phyloP scores from a whole-genome alignment of 2,797 vertebrate species.

The Tympanoctomys barrerae region DNA sequence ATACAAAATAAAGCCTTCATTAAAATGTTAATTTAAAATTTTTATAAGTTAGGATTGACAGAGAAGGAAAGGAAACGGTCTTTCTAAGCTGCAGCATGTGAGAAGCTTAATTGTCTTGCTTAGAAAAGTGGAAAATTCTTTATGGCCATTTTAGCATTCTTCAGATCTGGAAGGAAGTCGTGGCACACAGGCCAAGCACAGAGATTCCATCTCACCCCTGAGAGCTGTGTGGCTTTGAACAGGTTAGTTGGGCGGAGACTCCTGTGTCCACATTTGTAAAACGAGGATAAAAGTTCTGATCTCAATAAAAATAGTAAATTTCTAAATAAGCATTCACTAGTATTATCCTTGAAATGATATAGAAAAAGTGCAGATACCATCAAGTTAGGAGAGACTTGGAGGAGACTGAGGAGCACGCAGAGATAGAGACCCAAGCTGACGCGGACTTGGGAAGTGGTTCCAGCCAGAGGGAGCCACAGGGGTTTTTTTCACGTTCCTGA shows the following conservation, averaged over 20 bases:
- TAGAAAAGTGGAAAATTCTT: conserved; percentile 13
- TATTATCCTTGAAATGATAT: neutral
- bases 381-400: neutral
- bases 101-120: neutral
- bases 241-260: neutral
- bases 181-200: neutral
- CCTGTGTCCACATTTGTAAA: neutral
- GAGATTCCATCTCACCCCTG: neutral
- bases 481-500: neutral
- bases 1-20: neutral
- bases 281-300: neutral
- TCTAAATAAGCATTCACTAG: neutral
- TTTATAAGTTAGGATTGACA: neutral
- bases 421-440: neutral
- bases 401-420: neutral
- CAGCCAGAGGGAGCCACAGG: neutral
- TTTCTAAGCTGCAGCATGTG: neutral
- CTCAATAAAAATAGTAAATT: neutral
- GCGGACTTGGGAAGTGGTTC: neutral
- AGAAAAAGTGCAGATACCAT: neutral
- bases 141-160: neutral
- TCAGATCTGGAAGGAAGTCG: neutral
- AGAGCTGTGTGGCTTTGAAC: neutral
- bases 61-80: neutral
- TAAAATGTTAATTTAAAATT: conserved; percentile 15